Percentiles rank a stretch among this genome's conserved stretches.
Conservation (phyloP, 2,888 invertebrate species). For the Bombylius discolor region DNA sequence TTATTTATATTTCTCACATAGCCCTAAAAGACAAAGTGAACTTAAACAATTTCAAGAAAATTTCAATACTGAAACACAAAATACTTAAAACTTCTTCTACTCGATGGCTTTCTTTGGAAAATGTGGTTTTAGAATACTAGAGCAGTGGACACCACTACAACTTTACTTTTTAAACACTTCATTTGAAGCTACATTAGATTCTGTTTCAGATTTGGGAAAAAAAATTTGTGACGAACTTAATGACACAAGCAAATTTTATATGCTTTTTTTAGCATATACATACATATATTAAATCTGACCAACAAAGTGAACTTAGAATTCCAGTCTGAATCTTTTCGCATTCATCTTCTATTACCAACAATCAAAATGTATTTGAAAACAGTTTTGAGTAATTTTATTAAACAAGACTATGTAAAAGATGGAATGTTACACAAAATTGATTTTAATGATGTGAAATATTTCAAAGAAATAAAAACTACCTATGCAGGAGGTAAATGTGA, state of each 20-base stretch:
- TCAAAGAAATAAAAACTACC: too few relatives aligned
- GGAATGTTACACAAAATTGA: too few relatives aligned
- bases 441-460: too few relatives aligned
- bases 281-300: neutral
- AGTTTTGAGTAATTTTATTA: too few relatives aligned
- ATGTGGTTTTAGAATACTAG: neutral
- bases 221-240: neutral
- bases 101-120: neutral
- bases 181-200: neutral
- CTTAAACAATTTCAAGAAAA: neutral
- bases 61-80: neutral
- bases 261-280: neutral
- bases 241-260: neutral
- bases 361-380: too few relatives aligned
- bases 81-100: neutral
- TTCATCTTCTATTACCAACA: too few relatives aligned
- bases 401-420: too few relatives aligned
- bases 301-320: conserved; percentile 4
- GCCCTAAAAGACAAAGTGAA: neutral
- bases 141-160: neutral
- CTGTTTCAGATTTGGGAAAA: neutral
- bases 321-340: conserved; percentile 15
- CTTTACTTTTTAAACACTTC: neutral
- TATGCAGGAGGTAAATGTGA: too few relatives aligned
- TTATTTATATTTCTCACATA: neutral